Base-by-base conservation (phyloP, 2,113 vertebrate species). In the Syrrhaptes paradoxus region DNA sequence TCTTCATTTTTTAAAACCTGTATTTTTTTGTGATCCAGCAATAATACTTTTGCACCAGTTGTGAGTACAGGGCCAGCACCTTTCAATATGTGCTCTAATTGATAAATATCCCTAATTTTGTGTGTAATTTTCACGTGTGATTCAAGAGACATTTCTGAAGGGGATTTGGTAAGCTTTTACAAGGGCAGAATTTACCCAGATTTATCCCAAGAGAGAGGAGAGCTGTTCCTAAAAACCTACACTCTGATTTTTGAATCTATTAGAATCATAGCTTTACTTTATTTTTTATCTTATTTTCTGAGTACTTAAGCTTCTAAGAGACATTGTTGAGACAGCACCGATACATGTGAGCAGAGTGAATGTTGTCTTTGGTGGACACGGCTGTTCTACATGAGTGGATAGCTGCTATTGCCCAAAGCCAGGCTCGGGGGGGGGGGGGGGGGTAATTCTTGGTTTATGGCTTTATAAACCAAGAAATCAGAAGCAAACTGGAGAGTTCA, bases 401-500 rank as follows among this genome's bases (percentile, higher is more conserved):
- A 8, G 3, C 20, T 19, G 19, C 6, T 45, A 3, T 32, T 77
- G 20, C 55, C 25, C 41, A 36, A 43, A n/a, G 25, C 8, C 7
- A 20, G 7, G 26, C 17, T 28, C 25, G 9, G 22, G 7, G 2
- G 3, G 10, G 5, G 17, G 8, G 7, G 5, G 46, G n/a, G 13
- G 13, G n/a, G 5, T 7, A 38, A 16, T 70, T 79, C 11, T 28
- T 57, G 13, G 9, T 59, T 82, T 41, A 26, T 34, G 45, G 26
- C 9, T 70, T 86, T 26, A 29, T 82, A 71, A 48, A 88, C 29
- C 22, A 85, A 93, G 57, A 78, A 74, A 28, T 31, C 19, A 38
- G 26, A 83, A 85, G 32, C 25, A 49, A 76, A 43, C 10, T 20
- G 12, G 31, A 58, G 38, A 55, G 19, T 63, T 72, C 21, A 52